Conservation (phyloP, 2,797 vertebrate species). For the Propithecus deckenii region DNA sequence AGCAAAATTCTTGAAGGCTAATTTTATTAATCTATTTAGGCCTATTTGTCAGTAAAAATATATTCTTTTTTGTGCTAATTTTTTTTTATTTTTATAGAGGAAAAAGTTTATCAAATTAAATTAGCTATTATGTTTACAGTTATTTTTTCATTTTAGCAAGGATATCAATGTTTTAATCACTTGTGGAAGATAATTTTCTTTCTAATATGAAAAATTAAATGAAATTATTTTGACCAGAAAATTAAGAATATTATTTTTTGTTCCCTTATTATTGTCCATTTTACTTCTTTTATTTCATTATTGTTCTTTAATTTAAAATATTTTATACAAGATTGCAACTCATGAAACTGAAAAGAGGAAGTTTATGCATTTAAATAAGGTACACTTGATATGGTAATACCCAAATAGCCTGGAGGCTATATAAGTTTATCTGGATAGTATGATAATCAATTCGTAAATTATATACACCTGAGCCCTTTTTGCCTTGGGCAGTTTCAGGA, state of each 20-base stretch:
- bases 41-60: not conserved
- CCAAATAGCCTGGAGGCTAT: constrained; percentile 55
- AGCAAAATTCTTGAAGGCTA: not conserved
- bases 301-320: constrained; percentile 21
- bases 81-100: constrained; percentile 4
- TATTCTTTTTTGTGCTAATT: not conserved
- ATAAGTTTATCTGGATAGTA: constrained; percentile 24
- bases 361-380: constrained; percentile 61
- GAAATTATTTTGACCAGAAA: not conserved
- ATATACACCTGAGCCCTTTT: constrained; percentile 56
- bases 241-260: not conserved
- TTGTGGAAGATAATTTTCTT: not conserved
- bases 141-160: not conserved
- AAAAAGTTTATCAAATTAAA: not conserved
- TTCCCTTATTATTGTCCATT: not conserved
- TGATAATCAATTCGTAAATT: constrained; percentile 72
- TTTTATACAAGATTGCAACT: not conserved
- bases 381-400: not conserved
- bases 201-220: not conserved
- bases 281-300: not conserved
- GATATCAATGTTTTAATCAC: not conserved
- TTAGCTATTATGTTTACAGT: not conserved
- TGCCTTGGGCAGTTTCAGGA: constrained; percentile 51
- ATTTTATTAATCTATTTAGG: not conserved
- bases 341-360: not conserved